Base-by-base conservation (phyloP, 2,113 vertebrate genomes). In the Acrocephalus arundinaceus region DNA sequence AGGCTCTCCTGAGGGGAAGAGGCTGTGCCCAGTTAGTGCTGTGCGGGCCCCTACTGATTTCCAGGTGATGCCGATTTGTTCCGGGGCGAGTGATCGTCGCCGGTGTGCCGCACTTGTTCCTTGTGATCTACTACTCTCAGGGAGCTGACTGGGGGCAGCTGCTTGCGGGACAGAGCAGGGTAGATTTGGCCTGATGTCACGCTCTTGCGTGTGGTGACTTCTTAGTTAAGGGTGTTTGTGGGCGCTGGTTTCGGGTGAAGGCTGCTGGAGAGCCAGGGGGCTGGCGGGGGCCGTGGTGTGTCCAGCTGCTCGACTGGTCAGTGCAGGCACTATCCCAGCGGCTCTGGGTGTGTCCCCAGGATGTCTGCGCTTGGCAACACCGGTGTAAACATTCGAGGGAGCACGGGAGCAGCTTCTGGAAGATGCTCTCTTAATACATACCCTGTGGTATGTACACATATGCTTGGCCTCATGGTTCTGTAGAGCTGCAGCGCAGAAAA, bases 131-230 rank as follows among this genome's bases (percentile, higher is more conserved):
- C 25, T 24, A 9, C 9, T 0, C 45, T 39, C 8, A 6, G 8
- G 33, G 30, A n/a, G 55, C 61, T 57, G 57, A 6, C 7, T 9
- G 19, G 6, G 28, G 33, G 14, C 54, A n/a, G n/a, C 8, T 19
- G n/a, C 4, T 11, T 4, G 18, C 10, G 0, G 48, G 15, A 2
- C 21, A 7, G 3, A 82, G n/a, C 1, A 3, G 31, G 30, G 7
- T 30, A 11, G 28, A 11, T 19, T 6, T 12, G 65, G n/a, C 48
- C 39, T 9, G 20, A 16, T 31, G 41, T 3, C 27, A 31, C 4
- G 27, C 39, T 24, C 11, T 17, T 35, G 39, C 5, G 2, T 21
- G 39, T 25, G n/a, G 28, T 27, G 75, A 13, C 24, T 49, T 67
- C 45, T 41, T 74, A 9, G 27, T 55, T 37, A 11, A 21, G 43